These are phyloP conservation scores for Xiphophorus couchianus DNA, from an alignment of 2,113 vertebrate genomes.

Conservation along the genomic window DNA sequence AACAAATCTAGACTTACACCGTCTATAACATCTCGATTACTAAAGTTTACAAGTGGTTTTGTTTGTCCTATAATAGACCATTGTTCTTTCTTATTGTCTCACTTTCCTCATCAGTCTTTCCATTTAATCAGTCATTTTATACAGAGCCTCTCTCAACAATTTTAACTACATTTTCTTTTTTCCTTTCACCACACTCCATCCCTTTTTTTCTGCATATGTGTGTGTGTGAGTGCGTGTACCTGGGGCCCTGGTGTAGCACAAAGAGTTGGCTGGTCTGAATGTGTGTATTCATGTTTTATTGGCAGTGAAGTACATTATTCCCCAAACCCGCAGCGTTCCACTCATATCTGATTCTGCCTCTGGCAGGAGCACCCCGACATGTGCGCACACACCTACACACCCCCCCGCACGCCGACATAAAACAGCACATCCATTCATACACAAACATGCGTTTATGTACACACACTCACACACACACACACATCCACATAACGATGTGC, in stretches of 20 bases:
- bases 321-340: slow-evolving; percentile 76
- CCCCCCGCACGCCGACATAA: slow-evolving; percentile 21
- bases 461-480: slow-evolving; percentile 1
- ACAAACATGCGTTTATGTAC: neutral
- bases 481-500: neutral
- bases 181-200: slow-evolving; percentile 15
- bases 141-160: slow-evolving; percentile 7
- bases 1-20: neutral
- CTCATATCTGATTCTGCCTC: slow-evolving; percentile 75
- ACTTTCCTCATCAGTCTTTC: neutral
- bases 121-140: neutral
- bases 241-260: slow-evolving; percentile 53
- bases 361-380: slow-evolving; percentile 52
- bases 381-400: slow-evolving; percentile 22
- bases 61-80: neutral
- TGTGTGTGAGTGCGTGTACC: slow-evolving; percentile 25
- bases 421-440: slow-evolving; percentile 7
- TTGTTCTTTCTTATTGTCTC: neutral
- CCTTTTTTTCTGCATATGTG: neutral
- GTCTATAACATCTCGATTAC: neutral
- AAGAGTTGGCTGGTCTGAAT: slow-evolving; percentile 72
- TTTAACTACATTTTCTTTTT: slow-evolving; percentile 17
- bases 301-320: slow-evolving; percentile 78
- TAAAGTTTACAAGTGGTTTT: neutral
- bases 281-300: slow-evolving; percentile 82